A percentile compares a stretch with the other conserved stretches of the same genome.
phyloP scores from a whole-genome alignment of 2,888 invertebrate species.

The Drosophila subsilvestris region DNA sequence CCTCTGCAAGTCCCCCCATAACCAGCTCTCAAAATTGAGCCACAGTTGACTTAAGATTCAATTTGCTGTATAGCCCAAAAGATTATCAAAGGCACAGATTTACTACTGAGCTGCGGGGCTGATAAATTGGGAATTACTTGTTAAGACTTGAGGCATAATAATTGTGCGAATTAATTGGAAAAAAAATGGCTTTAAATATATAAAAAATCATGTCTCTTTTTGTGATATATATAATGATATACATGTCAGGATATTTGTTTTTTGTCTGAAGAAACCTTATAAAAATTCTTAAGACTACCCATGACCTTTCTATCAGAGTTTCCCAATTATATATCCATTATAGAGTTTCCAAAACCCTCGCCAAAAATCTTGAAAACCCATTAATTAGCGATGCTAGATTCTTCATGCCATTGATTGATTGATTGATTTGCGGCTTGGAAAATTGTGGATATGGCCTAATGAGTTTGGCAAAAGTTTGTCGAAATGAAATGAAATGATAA shows the following conservation, averaged over 20 bases:
- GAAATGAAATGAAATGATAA: slow-evolving; percentile 33
- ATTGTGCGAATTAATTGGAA: neutral
- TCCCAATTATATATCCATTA: neutral
- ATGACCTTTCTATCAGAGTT: neutral
- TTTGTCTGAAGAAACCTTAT: neutral
- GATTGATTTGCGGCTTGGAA: slow-evolving; percentile 44
- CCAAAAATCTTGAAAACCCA: slow-evolving; percentile 1
- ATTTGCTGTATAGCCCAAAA: slow-evolving; percentile 17
- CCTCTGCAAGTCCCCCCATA: slow-evolving; percentile 7
- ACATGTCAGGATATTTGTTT: neutral
- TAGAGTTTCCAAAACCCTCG: neutral
- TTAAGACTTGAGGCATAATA: slow-evolving; percentile 10
- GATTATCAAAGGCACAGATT: slow-evolving; percentile 35
- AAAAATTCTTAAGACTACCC: neutral
- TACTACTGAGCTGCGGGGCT: slow-evolving; percentile 34
- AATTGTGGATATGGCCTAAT: slow-evolving; percentile 50
- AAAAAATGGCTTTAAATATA: neutral
- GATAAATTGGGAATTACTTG: slow-evolving; percentile 23
- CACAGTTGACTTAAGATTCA: slow-evolving; percentile 30
- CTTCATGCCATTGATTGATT: slow-evolving; percentile 58
- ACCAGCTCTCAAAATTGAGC: slow-evolving; percentile 16
- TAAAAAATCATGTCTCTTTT: neutral
- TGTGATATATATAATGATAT: neutral
- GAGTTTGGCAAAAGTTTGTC: slow-evolving; percentile 47
- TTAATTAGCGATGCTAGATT: slow-evolving; percentile 48